Percentiles rank a stretch among this genome's conserved stretches.
Evolutionary conservation across 2,888 invertebrate genomes (phyloP).

Genomic region (Apodemia duryi): DNA sequence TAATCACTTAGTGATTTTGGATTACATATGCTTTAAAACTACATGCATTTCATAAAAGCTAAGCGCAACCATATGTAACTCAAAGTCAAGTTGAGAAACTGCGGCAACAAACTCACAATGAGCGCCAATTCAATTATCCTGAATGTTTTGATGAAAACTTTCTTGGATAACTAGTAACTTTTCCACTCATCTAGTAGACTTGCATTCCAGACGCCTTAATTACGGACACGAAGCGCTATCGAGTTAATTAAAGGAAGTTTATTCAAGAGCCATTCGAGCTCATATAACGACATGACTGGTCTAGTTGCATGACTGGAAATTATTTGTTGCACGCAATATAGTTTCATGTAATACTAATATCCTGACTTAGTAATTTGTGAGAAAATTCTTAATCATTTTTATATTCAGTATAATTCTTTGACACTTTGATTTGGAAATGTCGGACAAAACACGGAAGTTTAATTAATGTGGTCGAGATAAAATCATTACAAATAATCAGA

Average conservation of each 20-base stretch:
- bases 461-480: too few species aligned
- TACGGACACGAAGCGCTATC: slow-evolving; percentile 29
- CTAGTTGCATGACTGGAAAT: slow-evolving; percentile 41
- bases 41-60: too few species aligned
- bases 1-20: too few species aligned
- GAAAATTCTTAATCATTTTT: too few species aligned
- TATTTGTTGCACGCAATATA: slow-evolving; percentile 41
- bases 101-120: not conserved
- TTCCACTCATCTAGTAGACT: slow-evolving; percentile 29
- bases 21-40: too few species aligned
- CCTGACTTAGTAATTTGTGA: too few species aligned
- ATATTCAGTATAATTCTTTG: too few species aligned
- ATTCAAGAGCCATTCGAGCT: slow-evolving; percentile 22
- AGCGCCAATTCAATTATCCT: not conserved
- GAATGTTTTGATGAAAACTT: slow-evolving; percentile 1
- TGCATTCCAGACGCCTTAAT: slow-evolving; percentile 28
- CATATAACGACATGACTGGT: slow-evolving; percentile 17
- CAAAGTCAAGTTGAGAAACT: not conserved
- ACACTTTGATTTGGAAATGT: too few species aligned
- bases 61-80: too few species aligned
- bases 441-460: too few species aligned
- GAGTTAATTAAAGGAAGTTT: slow-evolving; percentile 34
- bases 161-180: slow-evolving; percentile 17
- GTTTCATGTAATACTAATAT: not conserved
- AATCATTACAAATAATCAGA: too few species aligned